Evolutionary conservation across 2,113 vertebrate species (phyloP), one percentile per base, ranked within the genome.

Genomic region (Ochotona curzoniae): DNA sequence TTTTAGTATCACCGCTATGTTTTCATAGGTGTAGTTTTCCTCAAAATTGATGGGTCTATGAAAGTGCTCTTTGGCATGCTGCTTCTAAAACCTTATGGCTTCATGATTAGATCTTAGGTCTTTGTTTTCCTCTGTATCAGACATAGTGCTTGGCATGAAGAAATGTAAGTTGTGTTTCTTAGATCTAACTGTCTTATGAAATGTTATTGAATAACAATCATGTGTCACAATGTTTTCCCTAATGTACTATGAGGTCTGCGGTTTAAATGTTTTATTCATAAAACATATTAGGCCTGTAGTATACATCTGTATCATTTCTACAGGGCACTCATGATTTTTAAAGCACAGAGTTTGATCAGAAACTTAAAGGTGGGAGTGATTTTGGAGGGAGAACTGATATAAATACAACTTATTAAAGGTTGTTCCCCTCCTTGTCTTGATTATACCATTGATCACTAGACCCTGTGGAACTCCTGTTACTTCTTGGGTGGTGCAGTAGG

Each of bases 1-100:
- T 79, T 83, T 83, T 80, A 76, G 28, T 93, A 69, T 88, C 35
- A 83, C 66, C 11, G 11, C 26, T 94, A 38, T 38, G 20, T 70
- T 94, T 88, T 69, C 7, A 6, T n/a, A 83, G 47, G 5, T 23
- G 61, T 61, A 25, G 2, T 49, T 79, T 93, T 57, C n/a, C 47
- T 92, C 21, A 75, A 25, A 89, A 74, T 60, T 54, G 79, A 35
- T 91, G 44, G 14, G 30, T 87, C 49, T 82, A 17, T 17, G n/a
- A 7, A 17, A 64, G 25, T 81, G 30, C 91, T 73, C 17, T 84
- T 93, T 70, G 61, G 82, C 88, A 66, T 87, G 51, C 44, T 8
- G 30, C 21, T 21, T 76, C 11, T 38, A 73, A 70, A 90, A 64
- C n/a, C 2, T 4, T 51, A 3, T 69, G 6, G 3, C 38, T 32